Percentiles rank a stretch among this genome's conserved stretches.
These are phyloP conservation scores for Sebastes goodei DNA, from an alignment of 2,797 vertebrate species.

Conservation along the genomic window DNA sequence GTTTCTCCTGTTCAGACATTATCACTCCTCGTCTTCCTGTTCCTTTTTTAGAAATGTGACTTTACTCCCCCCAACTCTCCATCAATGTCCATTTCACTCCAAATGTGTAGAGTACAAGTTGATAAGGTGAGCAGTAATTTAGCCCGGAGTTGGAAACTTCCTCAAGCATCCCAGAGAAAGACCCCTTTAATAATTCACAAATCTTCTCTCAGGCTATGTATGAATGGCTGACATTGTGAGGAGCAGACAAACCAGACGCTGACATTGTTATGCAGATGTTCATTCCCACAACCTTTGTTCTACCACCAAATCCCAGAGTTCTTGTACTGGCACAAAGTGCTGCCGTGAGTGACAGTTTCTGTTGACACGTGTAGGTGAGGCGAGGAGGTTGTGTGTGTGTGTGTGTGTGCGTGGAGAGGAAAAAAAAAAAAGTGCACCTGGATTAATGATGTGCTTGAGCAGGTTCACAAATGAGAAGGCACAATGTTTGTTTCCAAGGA, in stretches of 20 bases:
- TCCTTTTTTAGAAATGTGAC: constrained; percentile 16
- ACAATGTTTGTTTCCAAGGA: constrained; percentile 84
- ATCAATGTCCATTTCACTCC: constrained; percentile 30
- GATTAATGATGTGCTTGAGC: constrained; percentile 86
- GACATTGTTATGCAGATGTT: constrained; percentile 82
- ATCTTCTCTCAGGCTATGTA: constrained; percentile 70
- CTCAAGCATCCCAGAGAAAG: constrained; percentile 45
- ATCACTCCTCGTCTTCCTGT: constrained; percentile 9
- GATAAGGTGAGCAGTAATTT: constrained; percentile 64
- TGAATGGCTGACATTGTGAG: constrained; percentile 74
- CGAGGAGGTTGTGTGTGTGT: constrained; percentile 36
- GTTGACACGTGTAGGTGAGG: constrained; percentile 73
- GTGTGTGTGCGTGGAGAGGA: background rate
- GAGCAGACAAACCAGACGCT: constrained; percentile 69
- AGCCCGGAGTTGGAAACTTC: constrained; percentile 64
- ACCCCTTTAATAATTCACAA: constrained; percentile 76
- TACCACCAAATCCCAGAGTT: constrained; percentile 70
- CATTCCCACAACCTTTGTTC: constrained; percentile 65
- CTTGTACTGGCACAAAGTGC: constrained; percentile 53
- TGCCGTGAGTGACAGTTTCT: constrained; percentile 76
- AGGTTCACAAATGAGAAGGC: constrained; percentile 81
- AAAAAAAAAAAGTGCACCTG: constrained; percentile 55
- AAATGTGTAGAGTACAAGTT: constrained; percentile 50
- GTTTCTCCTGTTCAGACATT: background rate
- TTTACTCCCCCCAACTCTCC: constrained; percentile 21